phyloP scores from a whole-genome alignment of 2,888 invertebrate genomes.

The Lasioglossum figueresi region DNA sequence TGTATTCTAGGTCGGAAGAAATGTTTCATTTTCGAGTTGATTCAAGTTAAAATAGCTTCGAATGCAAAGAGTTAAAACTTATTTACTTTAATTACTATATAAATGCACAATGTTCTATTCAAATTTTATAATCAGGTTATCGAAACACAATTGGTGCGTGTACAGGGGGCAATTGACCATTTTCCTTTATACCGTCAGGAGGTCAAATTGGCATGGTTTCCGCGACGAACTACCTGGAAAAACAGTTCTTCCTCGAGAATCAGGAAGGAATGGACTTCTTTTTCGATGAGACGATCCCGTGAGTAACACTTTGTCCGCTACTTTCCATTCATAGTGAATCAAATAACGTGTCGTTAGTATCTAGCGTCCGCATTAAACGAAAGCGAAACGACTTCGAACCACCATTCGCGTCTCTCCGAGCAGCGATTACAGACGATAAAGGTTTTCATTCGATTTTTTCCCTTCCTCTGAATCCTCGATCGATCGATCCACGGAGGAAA shows the following conservation, averaged over 20 bases:
- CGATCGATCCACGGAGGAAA: constrained; percentile 11
- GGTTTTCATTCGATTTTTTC: neutral
- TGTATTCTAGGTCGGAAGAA: too few relatives aligned
- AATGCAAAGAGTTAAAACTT: too few relatives aligned
- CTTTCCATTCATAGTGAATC: neutral
- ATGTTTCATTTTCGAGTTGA: too few relatives aligned
- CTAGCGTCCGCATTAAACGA: constrained; percentile 9
- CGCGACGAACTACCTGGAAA: neutral
- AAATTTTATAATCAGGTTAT: too few relatives aligned
- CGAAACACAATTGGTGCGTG: too few relatives aligned
- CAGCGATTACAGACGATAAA: constrained; percentile 7
- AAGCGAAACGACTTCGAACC: neutral
- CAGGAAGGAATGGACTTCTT: neutral
- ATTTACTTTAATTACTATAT: too few relatives aligned
- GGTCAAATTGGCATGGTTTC: neutral
- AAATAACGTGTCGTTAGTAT: neutral
- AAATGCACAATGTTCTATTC: too few relatives aligned
- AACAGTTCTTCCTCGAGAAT: neutral
- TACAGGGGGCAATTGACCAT: too few relatives aligned
- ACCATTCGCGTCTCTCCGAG: neutral
- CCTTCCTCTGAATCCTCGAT: neutral
- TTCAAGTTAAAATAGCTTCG: too few relatives aligned
- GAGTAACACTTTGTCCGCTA: neutral
- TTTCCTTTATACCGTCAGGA: neutral
- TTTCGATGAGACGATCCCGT: neutral